Percentiles rank a stretch among this genome's conserved stretches.
Conservation (phyloP, 2,888 invertebrate species). For the Anthophora plumipes region DNA sequence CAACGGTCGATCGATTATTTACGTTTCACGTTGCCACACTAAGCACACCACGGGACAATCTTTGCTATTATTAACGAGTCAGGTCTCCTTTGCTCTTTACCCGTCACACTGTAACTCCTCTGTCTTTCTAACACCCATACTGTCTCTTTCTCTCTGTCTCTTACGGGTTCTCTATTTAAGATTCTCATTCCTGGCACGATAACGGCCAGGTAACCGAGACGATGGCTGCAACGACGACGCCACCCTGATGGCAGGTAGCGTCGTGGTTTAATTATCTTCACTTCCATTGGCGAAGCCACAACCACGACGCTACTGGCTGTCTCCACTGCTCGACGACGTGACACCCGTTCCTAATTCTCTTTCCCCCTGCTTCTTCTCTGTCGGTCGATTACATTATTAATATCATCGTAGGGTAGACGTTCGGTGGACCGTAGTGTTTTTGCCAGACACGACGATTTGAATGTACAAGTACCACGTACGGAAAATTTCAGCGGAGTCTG, state of each 20-base stretch:
- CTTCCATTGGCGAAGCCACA: conserved; percentile 57
- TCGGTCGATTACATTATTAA: conserved; percentile 78
- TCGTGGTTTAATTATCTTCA: conserved; percentile 76
- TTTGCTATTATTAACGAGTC: conserved; percentile 34
- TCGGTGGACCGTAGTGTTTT: conserved; percentile 54
- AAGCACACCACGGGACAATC: neutral
- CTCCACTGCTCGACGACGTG: conserved; percentile 70
- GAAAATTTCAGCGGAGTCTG: conserved; percentile 37
- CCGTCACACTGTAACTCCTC: neutral
- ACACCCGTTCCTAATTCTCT: conserved; percentile 75
- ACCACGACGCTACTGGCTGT: conserved; percentile 44
- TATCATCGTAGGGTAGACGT: conserved; percentile 62
- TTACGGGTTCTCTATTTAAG: conserved; percentile 54
- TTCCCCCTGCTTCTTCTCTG: neutral
- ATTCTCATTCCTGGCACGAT: conserved; percentile 71
- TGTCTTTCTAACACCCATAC: too few species aligned
- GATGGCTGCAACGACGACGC: conserved; percentile 50
- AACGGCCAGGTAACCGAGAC: conserved; percentile 74
- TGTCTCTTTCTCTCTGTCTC: neutral
- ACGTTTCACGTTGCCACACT: neutral
- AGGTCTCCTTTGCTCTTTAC: conserved; percentile 8
- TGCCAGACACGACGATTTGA: conserved; percentile 47
- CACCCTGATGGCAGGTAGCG: conserved; percentile 48
- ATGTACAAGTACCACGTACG: conserved; percentile 34
- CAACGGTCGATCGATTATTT: conserved; percentile 50